Percentiles rank a stretch among this genome's conserved stretches.
Conservation (phyloP, 1,140 invertebrate genomes). For the Procambarus clarkii region DNA sequence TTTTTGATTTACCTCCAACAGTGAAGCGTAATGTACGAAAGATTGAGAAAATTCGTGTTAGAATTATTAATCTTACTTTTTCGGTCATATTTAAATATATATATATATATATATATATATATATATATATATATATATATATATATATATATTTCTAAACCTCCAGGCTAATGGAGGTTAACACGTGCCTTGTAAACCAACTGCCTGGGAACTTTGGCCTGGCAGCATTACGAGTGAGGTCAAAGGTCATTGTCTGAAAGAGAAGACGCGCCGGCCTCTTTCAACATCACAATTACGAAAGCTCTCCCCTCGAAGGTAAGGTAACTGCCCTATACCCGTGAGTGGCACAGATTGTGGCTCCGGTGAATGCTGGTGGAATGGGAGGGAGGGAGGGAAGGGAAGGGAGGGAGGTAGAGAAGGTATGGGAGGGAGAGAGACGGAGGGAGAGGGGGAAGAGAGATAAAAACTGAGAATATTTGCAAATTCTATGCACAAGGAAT, state of each 20-base stretch:
- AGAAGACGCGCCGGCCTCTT: constrained; percentile 27
- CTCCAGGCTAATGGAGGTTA: neutral
- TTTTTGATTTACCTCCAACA: too few relatives aligned
- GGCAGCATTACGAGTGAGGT: constrained; percentile 18
- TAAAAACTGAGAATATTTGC: too few relatives aligned
- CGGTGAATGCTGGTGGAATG: neutral
- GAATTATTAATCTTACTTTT: too few relatives aligned
- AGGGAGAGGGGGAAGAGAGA: neutral
- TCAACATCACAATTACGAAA: constrained; percentile 39
- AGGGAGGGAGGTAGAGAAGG: neutral
- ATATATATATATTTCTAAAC: too few relatives aligned
- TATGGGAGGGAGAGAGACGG: neutral
- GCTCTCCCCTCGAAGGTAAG: neutral
- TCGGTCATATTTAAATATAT: too few relatives aligned
- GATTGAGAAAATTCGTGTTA: too few relatives aligned
- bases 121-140: neutral
- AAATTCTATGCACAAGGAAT: too few relatives aligned
- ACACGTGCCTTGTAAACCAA: neutral
- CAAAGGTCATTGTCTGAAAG: constrained; percentile 14
- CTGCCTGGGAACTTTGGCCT: constrained; percentile 13
- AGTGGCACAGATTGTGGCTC: too few relatives aligned
- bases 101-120: too few relatives aligned
- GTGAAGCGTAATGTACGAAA: too few relatives aligned
- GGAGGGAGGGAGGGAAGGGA: neutral
- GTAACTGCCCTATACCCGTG: too few relatives aligned